Percentiles rank a stretch among this genome's conserved stretches.
Evolutionary conservation across 1,140 invertebrate species (phyloP).

Genomic region (Diprion similis): DNA sequence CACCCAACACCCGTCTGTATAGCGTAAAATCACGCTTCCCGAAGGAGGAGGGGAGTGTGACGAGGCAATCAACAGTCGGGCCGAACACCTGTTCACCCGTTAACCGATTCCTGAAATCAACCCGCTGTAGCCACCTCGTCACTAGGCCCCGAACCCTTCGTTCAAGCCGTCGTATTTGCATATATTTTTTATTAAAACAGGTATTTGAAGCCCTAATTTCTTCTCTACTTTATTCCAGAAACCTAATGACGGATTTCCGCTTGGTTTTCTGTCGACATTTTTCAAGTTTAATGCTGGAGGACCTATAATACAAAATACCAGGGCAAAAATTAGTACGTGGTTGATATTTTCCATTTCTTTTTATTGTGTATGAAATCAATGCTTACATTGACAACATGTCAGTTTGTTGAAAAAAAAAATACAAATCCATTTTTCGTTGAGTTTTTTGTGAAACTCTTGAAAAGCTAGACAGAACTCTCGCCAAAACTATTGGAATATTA

Average conservation of each 20-base stretch:
- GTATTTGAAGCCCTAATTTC: neutral
- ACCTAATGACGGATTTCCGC: neutral
- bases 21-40: too few species aligned
- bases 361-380: neutral
- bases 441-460: neutral
- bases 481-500: neutral
- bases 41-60: too few species aligned
- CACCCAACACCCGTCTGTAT: too few species aligned
- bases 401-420: neutral
- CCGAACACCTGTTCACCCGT: too few species aligned
- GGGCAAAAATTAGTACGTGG: neutral
- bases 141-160: too few species aligned
- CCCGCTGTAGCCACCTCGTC: too few species aligned
- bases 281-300: neutral
- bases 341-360: neutral
- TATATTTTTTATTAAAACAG: slow-evolving; percentile 1
- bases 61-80: too few species aligned
- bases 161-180: neutral
- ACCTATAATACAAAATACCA: neutral
- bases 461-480: neutral
- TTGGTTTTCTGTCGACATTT: neutral
- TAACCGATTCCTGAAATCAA: too few species aligned
- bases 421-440: neutral
- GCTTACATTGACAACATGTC: neutral
- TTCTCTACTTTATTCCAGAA: slow-evolving; percentile 1